Evolutionary conservation across 2,113 vertebrate genomes (phyloP).

Genomic region (Aphelocoma coerulescens): DNA sequence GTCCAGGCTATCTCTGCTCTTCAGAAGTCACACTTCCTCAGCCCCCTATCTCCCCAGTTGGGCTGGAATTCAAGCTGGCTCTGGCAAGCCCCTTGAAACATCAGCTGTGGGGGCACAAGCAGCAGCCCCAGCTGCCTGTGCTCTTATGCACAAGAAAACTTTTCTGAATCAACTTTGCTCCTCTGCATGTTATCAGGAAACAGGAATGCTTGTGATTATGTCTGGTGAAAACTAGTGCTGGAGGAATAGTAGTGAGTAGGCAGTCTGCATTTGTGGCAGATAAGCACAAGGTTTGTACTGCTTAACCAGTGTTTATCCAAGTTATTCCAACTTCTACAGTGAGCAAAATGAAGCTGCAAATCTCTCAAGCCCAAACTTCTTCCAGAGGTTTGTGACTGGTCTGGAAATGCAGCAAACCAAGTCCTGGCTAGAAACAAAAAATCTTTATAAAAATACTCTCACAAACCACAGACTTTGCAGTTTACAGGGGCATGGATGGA

Average conservation of each 20-base stretch:
- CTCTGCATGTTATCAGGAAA: constrained; percentile 10
- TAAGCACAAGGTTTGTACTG: background rate
- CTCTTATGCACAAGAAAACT: background rate
- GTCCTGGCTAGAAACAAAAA: background rate
- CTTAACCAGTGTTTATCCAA: constrained; percentile 34
- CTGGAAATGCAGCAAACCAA: background rate
- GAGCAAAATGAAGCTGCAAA: constrained; percentile 2
- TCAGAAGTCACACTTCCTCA: background rate
- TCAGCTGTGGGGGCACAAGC: background rate
- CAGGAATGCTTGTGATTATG: constrained; percentile 20
- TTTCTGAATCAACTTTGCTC: background rate
- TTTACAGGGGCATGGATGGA: background rate
- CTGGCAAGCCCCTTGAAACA: background rate
- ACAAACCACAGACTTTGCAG: background rate
- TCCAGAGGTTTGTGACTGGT: background rate
- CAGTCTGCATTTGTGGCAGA: constrained; percentile 6
- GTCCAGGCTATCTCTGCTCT: background rate
- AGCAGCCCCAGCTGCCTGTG: background rate
- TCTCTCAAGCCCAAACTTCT: background rate
- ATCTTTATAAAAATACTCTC: background rate
- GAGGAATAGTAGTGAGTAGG: constrained; percentile 8
- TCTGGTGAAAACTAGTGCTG: background rate
- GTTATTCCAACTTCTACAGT: constrained; percentile 5
- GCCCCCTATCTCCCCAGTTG: background rate
- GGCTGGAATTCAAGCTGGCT: background rate